Evolutionary conservation across 2,797 vertebrate genomes (phyloP).

Genomic region (Enteromius viviparus): DNA sequence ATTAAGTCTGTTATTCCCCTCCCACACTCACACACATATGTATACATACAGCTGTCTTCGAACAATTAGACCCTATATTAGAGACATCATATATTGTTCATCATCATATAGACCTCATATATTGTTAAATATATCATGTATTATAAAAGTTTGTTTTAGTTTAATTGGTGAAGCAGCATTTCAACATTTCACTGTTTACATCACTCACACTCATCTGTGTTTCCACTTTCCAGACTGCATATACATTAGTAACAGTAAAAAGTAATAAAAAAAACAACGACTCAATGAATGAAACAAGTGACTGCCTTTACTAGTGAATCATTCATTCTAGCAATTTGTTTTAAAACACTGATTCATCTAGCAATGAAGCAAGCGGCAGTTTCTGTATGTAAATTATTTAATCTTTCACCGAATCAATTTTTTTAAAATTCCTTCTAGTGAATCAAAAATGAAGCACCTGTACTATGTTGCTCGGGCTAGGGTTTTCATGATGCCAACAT

Average conservation of each 20-base stretch:
- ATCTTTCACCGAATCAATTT: background rate
- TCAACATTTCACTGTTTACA: background rate
- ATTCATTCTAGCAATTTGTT: background rate
- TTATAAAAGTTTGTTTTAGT: background rate
- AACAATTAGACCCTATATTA: slow-evolving; percentile 1
- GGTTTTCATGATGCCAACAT: background rate
- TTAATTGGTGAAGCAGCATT: background rate
- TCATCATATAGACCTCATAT: no score
- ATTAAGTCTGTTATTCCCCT: slow-evolving; percentile 46
- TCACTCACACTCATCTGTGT: background rate
- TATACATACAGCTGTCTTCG: slow-evolving; percentile 1
- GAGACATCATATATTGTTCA: background rate
- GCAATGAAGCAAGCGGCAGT: background rate
- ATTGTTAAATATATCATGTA: background rate
- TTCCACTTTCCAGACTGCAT: background rate
- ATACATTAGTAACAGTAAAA: background rate
- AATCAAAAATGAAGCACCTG: background rate
- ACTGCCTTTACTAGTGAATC: background rate
- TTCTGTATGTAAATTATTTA: background rate
- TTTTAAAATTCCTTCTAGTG: background rate
- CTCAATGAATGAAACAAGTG: background rate
- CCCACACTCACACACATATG: background rate
- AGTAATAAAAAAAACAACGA: background rate
- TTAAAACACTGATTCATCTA: background rate
- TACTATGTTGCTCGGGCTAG: background rate